Evolutionary conservation across 2,113 vertebrate species (phyloP).

Genomic region (Coptodon bakossiorum): DNA sequence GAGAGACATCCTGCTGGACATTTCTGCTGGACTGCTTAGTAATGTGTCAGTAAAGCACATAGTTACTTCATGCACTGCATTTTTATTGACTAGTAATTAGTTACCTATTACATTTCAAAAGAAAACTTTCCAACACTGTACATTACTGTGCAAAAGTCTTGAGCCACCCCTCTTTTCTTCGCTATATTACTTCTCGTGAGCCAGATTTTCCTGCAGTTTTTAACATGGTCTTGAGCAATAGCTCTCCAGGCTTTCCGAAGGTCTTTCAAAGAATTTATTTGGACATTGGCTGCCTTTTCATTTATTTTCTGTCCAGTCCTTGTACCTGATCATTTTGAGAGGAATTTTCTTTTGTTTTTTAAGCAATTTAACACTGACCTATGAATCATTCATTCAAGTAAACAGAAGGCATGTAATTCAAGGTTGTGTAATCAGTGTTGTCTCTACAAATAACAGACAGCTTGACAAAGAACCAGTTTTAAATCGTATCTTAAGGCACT

Average conservation of each 20-base stretch:
- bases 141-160: neutral
- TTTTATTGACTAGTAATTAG: neutral
- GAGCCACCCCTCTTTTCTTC: neutral
- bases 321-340: neutral
- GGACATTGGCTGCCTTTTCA: neutral
- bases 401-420: neutral
- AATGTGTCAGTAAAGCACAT: neutral
- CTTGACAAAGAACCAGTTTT: neutral
- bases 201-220: neutral
- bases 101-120: neutral
- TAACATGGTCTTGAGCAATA: neutral
- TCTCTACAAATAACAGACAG: neutral
- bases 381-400: neutral
- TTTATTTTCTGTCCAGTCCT: neutral
- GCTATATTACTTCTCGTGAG: neutral
- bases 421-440: neutral
- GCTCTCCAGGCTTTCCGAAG: neutral
- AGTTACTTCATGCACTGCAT: neutral
- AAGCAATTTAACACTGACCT: neutral
- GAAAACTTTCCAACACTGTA: neutral
- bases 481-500: neutral
- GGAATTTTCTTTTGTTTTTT: neutral
- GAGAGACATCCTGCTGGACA: neutral
- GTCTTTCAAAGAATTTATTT: neutral
- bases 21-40: neutral